Percentiles rank a stretch among this genome's conserved stretches.
phyloP scores from a whole-genome alignment of 2,797 vertebrate genomes.

The Phrynocephalus vlangalii region DNA sequence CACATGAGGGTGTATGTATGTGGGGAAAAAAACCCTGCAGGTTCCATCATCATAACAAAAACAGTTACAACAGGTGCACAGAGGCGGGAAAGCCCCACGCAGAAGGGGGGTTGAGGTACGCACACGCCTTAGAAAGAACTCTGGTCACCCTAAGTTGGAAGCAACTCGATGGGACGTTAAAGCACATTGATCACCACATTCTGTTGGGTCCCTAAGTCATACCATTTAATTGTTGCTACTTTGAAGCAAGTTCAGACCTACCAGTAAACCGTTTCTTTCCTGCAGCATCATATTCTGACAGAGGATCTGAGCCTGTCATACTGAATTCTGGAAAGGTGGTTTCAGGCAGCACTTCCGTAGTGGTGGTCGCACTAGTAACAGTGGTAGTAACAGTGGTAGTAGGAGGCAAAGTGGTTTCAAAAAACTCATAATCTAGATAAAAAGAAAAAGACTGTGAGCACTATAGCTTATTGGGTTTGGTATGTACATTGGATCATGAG shows the following conservation, averaged over 20 bases:
- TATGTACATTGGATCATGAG: constrained; percentile 16
- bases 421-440: constrained; percentile 78
- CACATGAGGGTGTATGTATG: too few species aligned
- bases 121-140: too few species aligned
- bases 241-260: constrained; percentile 67
- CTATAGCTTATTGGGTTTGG: constrained; percentile 24
- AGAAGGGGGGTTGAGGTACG: too few species aligned
- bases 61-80: too few species aligned
- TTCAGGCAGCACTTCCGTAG: constrained; percentile 47
- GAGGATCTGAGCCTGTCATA: constrained; percentile 76
- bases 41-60: too few species aligned
- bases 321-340: constrained; percentile 70
- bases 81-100: too few species aligned
- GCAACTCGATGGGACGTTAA: too few species aligned
- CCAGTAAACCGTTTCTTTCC: constrained; percentile 95
- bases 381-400: constrained; percentile 35
- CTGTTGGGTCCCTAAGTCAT: not conserved
- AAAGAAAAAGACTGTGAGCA: constrained; percentile 29
- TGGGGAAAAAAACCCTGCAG: too few species aligned
- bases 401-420: constrained; percentile 81
- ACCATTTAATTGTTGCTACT: not conserved
- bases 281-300: constrained; percentile 87
- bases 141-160: too few species aligned
- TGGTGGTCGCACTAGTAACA: constrained; percentile 49
- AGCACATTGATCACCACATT: not conserved